A percentile compares a stretch with the other conserved stretches of the same genome.
These are phyloP conservation scores for Varanus komodoensis DNA, from an alignment of 2,113 vertebrate genomes.

Conservation along the genomic window DNA sequence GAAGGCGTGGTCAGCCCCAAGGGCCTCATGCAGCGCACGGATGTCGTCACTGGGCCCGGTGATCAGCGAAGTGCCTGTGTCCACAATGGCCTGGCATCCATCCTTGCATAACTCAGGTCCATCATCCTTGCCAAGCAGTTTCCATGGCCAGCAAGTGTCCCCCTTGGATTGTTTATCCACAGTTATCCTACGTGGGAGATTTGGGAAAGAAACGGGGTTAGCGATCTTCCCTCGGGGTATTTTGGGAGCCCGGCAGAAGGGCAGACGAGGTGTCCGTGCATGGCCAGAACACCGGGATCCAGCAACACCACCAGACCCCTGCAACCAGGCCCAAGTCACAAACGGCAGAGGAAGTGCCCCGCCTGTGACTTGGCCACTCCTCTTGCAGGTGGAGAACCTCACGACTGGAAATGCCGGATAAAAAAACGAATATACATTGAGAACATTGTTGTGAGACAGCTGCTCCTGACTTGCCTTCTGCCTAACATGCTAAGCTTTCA, in stretches of 20 bases:
- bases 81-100: slow-evolving; percentile 86
- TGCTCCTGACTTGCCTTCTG: not conserved
- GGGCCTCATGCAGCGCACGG: slow-evolving; percentile 78
- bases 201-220: not conserved
- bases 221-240: not conserved
- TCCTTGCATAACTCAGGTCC: slow-evolving; percentile 78
- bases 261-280: no score
- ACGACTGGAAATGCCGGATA: no score
- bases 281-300: not conserved
- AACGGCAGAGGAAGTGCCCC: not conserved
- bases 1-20: slow-evolving; percentile 80
- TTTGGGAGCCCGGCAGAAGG: not conserved
- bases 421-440: not conserved
- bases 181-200: not conserved
- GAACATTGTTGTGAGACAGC: no score
- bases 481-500: not conserved
- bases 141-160: slow-evolving; percentile 16
- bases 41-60: slow-evolving; percentile 82
- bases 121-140: not conserved
- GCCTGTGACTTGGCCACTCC: not conserved
- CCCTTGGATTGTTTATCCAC: not conserved
- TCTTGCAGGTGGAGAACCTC: not conserved
- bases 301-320: not conserved
- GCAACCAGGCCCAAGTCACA: not conserved
- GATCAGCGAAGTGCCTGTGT: slow-evolving; percentile 88